Base-by-base conservation (phyloP, 2,888 invertebrate genomes). In the Leptopilina drosophilae region DNA sequence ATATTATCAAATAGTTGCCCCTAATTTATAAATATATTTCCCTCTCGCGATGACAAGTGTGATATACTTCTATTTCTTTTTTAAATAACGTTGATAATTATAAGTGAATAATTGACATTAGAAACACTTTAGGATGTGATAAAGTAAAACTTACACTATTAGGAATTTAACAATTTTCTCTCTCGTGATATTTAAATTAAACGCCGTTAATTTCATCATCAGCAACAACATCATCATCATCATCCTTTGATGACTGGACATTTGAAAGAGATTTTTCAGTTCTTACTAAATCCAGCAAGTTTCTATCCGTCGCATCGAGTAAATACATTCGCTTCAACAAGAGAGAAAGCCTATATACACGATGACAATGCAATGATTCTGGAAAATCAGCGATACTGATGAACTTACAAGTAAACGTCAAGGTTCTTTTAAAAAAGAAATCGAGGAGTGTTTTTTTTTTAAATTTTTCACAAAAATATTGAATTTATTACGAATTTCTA, bases 291-390 rank as follows among this genome's bases (percentile, higher is more conserved):
- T 62, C 62, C 15, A 6, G 42, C 42, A 62, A 62, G 62, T 62
- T 62, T 62, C 62, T 62, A 62, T 62, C 62, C 64, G 64, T 64
- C 64, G 64, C 64, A 33, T 40, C 12, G 64, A 64, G 12, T 12
- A 26, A 64, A 14, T 64, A 33, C 33, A 64, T 64, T 64, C 64
- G 40, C 33, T 73, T 73, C 15, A n/a, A 53, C 53, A 73, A 9
- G 9, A 73, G 69, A 53, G 69, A 73, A 73, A 73, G 69, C 69
- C 33, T 5, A 26, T n/a, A 59, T 26, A 69, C 49, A 49, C 26
- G 49, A 73, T 53, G 33, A 56, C 73, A 73, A 73, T 33, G 26
- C 73, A n/a, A 73, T 73, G 56, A 73, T 53, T 53, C 49, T 73
- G 73, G 56, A 73, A 73, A 53, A 73, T 73, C 49, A 77, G 26